phyloP scores from a whole-genome alignment of 2,888 invertebrate genomes.

The Tholera decimalis region DNA sequence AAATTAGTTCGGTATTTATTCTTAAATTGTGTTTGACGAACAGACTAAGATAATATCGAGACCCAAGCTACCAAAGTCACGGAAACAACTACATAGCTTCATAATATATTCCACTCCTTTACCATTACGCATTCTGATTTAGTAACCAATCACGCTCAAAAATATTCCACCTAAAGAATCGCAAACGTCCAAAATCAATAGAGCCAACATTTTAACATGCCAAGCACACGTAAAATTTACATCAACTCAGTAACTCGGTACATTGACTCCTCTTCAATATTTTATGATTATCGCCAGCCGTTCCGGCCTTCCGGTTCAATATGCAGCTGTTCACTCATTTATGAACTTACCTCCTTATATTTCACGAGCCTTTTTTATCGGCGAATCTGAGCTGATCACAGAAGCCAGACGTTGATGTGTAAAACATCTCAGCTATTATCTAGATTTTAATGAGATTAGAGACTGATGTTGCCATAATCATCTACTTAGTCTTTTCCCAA shows the following conservation, averaged over 20 bases:
- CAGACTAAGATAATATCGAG: too few species aligned
- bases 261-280: slow-evolving; percentile 67
- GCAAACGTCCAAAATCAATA: slow-evolving; percentile 48
- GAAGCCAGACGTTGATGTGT: background rate
- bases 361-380: slow-evolving; percentile 37
- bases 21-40: too few species aligned
- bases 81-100: too few species aligned
- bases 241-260: slow-evolving; percentile 48
- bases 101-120: background rate
- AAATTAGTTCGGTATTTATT: too few species aligned
- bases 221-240: slow-evolving; percentile 40
- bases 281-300: slow-evolving; percentile 63
- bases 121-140: slow-evolving; percentile 5
- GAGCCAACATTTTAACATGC: slow-evolving; percentile 13
- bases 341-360: slow-evolving; percentile 35
- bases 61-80: too few species aligned
- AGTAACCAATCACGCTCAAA: background rate
- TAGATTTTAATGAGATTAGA: background rate
- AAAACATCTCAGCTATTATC: slow-evolving; percentile 13
- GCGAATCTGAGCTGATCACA: slow-evolving; percentile 7
- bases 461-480: slow-evolving; percentile 7
- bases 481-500: too few species aligned
- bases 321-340: slow-evolving; percentile 57
- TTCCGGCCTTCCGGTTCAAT: slow-evolving; percentile 60
- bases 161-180: slow-evolving; percentile 19